Conservation (phyloP, 2,888 invertebrate species). For the Dascillus cervinus region DNA sequence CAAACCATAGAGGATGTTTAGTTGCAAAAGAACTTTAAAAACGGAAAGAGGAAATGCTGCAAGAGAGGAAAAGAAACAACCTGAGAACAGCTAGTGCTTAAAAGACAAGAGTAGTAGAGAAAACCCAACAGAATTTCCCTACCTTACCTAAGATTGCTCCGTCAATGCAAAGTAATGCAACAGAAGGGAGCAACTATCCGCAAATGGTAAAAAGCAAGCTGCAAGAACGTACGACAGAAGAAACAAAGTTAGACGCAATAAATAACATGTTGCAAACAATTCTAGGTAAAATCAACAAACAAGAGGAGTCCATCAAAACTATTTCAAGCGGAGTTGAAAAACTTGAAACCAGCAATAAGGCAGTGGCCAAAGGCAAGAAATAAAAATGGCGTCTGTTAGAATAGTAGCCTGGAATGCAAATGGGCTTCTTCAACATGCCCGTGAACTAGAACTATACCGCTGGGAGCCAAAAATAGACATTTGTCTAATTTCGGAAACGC, state of each 20-base stretch:
- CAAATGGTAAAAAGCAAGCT: too few relatives aligned
- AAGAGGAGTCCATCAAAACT: too few relatives aligned
- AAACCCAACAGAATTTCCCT: constrained; percentile 6
- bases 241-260: too few relatives aligned
- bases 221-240: too few relatives aligned
- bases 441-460: constrained; percentile 4
- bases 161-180: neutral
- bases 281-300: neutral
- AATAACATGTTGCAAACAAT: constrained; percentile 5
- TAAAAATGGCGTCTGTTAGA: constrained; percentile 5
- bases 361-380: constrained; percentile 1
- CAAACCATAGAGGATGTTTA: constrained; percentile 15
- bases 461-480: constrained; percentile 3
- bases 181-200: too few relatives aligned
- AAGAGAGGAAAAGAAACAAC: constrained; percentile 7
- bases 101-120: constrained; percentile 2
- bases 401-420: constrained; percentile 16
- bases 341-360: constrained; percentile 2
- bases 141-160: constrained; percentile 3
- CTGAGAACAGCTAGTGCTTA: constrained; percentile 4
- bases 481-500: too few relatives aligned
- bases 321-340: too few relatives aligned
- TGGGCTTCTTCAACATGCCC: constrained; percentile 4
- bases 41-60: constrained; percentile 7
- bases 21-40: constrained; percentile 12